Evolutionary conservation across 2,888 invertebrate species (phyloP).

Genomic region (Synanthedon vespiformis): DNA sequence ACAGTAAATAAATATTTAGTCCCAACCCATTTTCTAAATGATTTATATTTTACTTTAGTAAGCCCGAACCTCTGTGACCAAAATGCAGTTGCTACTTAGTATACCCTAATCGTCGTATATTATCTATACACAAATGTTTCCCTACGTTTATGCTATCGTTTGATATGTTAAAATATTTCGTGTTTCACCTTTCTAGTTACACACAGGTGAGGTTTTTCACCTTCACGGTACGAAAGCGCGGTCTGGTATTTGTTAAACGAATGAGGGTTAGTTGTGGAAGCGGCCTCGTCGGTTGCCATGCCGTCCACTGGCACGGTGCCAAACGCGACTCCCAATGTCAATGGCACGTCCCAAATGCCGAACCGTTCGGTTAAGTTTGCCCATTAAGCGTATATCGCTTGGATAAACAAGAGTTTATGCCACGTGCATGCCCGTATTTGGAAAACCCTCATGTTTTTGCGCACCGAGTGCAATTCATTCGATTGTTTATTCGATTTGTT

Average conservation of each 20-base stretch:
- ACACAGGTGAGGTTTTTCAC: too few species aligned
- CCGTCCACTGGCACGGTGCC: slow-evolving; percentile 24
- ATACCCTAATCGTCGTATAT: too few species aligned
- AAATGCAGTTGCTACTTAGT: too few species aligned
- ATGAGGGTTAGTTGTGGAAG: slow-evolving; percentile 9
- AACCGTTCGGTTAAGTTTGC: slow-evolving; percentile 2
- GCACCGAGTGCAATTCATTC: not conserved
- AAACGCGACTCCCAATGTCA: slow-evolving; percentile 47
- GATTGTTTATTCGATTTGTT: not conserved
- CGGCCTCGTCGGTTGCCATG: slow-evolving; percentile 29
- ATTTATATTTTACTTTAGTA: too few species aligned
- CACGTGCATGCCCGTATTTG: not conserved
- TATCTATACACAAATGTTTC: too few species aligned
- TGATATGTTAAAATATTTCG: too few species aligned
- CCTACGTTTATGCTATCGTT: too few species aligned
- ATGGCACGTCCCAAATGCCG: slow-evolving; percentile 39
- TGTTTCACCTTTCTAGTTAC: too few species aligned
- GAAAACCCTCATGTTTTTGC: not conserved
- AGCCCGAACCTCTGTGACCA: too few species aligned
- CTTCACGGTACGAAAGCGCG: too few species aligned
- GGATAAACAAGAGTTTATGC: not conserved
- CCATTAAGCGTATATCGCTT: not conserved
- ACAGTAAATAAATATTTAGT: too few species aligned
- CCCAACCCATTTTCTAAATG: too few species aligned
- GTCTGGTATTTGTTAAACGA: not conserved